These are phyloP conservation scores for Hapalemur alaotrensis DNA, from an alignment of 2,797 vertebrate genomes.

Conservation along the genomic window DNA sequence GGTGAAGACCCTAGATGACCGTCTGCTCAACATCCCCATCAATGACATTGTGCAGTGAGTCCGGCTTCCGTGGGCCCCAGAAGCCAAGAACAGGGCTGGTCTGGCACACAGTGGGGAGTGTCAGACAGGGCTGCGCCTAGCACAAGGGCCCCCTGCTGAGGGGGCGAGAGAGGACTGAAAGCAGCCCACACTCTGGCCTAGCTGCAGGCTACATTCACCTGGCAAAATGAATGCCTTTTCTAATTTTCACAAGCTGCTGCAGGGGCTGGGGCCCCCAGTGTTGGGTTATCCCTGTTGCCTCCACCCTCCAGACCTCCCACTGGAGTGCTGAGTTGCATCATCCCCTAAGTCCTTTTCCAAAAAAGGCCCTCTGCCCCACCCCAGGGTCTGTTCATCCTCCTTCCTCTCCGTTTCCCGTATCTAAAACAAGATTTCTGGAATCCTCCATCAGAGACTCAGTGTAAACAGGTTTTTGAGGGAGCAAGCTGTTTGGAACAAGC, in stretches of 20 bases:
- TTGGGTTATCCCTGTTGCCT: not conserved
- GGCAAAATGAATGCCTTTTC: not conserved
- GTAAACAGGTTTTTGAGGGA: not conserved
- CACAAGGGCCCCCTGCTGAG: not conserved
- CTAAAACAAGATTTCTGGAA: not conserved
- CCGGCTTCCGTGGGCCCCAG: not conserved
- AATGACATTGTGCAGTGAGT: slow-evolving; percentile 96
- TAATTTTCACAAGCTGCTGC: not conserved
- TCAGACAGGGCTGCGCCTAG: not conserved
- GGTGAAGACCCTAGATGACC: slow-evolving; percentile 92
- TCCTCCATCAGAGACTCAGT: not conserved
- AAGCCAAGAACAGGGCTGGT: not conserved
- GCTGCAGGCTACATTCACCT: not conserved
- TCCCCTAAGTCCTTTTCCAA: not conserved
- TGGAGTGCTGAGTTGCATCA: not conserved
- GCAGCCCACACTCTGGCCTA: not conserved
- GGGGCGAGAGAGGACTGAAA: not conserved
- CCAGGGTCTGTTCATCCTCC: not conserved
- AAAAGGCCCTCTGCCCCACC: not conserved
- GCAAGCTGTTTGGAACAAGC: not conserved
- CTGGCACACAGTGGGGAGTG: not conserved
- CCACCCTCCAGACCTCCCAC: not conserved
- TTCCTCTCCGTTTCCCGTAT: not conserved
- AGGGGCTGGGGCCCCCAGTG: not conserved
- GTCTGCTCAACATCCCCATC: slow-evolving; percentile 92